Base-by-base conservation (phyloP, 2,888 invertebrate species). In the Andrena flavipes region DNA sequence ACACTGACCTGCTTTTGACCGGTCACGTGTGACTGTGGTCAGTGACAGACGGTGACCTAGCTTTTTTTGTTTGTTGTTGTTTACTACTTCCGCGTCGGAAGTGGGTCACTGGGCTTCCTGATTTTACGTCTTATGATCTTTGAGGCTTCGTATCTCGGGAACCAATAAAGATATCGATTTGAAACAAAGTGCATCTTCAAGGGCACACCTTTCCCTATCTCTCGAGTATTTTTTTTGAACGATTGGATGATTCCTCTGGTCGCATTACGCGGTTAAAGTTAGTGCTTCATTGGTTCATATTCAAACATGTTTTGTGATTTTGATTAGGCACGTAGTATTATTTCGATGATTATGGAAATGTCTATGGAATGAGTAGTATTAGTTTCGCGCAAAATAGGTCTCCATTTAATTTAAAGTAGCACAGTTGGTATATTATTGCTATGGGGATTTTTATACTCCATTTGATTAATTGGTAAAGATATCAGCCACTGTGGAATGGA, bases 91-190 rank as follows among this genome's bases (percentile, higher is more conserved):
- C 54, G 20, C 20, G 20, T n/a, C 54, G 54, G 54, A 54, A 54
- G 20, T 54, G 8, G 20, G 20, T 54, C 2, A 56, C 56, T 23
- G 20, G 20, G 10, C 20, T 56, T 56, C 10, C 56, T 23, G 23
- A 1, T 1, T 26, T 26, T 13, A 26, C 10, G 10, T 56, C 51
- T 56, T 56, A 26, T 26, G 23, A 20, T 26, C 26, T 56, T 56
- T 56, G 56, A 56, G 23, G 26, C 56, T 13, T 13, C 3, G 56
- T 23, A 56, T 56, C 26, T 56, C 10, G 7, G 10, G 20, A 54
- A 54, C 54, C 54, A 54, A 23, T 54, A 54, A 23, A 54, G 20
- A 54, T 20, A 54, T 54, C 54, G 54, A 20, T 54, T 54, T 20
- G 7, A 54, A 54, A 54, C 54, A 56, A 26, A 56, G 1, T 26